Evolutionary conservation across 2,113 vertebrate species (phyloP).

Genomic region (Laticauda laticaudata): DNA sequence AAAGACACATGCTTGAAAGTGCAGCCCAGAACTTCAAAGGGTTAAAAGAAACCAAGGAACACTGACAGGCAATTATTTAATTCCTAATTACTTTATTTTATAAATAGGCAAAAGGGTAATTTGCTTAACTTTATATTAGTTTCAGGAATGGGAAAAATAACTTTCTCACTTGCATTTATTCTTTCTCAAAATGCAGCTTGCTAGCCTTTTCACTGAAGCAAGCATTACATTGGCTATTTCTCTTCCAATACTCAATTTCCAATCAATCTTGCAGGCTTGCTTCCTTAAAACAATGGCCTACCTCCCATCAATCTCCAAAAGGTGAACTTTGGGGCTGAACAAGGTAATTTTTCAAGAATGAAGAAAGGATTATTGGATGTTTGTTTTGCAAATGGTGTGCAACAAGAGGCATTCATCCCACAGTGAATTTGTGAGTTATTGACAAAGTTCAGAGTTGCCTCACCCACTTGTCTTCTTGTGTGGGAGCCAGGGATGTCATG

Average conservation of each 20-base stretch:
- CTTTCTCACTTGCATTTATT: too few relatives aligned
- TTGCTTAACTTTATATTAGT: background rate
- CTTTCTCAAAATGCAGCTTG: background rate
- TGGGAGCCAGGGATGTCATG: too few relatives aligned
- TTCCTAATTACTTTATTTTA: background rate
- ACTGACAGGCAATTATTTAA: background rate
- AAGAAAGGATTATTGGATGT: background rate
- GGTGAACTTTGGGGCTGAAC: background rate
- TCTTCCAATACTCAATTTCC: background rate
- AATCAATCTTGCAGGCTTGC: background rate
- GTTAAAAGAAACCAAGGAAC: background rate
- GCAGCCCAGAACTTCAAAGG: background rate
- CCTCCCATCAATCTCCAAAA: background rate
- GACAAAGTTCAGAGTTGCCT: background rate
- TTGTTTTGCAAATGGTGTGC: background rate
- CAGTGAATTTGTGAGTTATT: background rate
- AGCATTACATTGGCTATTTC: background rate
- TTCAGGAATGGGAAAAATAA: background rate
- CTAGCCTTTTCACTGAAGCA: background rate
- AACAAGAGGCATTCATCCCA: background rate
- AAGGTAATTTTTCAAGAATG: background rate
- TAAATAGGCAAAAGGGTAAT: too few relatives aligned
- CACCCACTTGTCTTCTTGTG: background rate
- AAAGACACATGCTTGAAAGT: background rate
- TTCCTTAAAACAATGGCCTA: background rate